Percentiles rank a stretch among this genome's conserved stretches.
Conservation (phyloP, 2,888 invertebrate species). For the Drosophila aldrichi region DNA sequence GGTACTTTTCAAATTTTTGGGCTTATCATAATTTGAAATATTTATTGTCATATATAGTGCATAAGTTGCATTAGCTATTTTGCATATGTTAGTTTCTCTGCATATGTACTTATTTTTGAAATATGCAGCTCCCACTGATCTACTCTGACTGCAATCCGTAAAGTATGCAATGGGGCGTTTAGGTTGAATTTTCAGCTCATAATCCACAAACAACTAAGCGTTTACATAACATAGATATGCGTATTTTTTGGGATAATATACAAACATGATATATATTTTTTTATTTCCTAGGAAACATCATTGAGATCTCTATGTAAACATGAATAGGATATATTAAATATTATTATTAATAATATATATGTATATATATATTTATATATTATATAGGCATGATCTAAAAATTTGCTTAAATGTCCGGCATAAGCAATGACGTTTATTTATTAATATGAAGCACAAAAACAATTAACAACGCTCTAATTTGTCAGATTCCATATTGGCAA, state of each 20-base stretch:
- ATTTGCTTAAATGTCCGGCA: background rate
- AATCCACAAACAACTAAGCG: background rate
- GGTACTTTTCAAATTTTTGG: conserved; percentile 3
- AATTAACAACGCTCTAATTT: conserved; percentile 7
- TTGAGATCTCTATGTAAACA: no score
- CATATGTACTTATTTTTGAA: background rate
- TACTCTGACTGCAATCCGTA: background rate
- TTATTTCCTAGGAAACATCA: no score
- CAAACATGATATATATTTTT: no score
- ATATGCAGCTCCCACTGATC: background rate
- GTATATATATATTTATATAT: no score
- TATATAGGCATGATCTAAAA: background rate
- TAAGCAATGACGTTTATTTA: background rate
- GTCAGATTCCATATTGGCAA: background rate
- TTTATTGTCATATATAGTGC: background rate
- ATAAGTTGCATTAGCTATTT: background rate
- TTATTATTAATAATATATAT: no score
- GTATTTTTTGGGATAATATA: no score
- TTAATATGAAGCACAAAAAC: background rate
- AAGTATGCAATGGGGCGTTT: conserved; percentile 1
- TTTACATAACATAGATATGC: background rate
- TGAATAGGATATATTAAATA: no score
- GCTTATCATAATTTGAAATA: background rate
- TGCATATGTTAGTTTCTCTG: background rate
- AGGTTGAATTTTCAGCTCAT: background rate